phyloP scores from a whole-genome alignment of 2,797 vertebrate species.

The Semotilus atromaculatus region DNA sequence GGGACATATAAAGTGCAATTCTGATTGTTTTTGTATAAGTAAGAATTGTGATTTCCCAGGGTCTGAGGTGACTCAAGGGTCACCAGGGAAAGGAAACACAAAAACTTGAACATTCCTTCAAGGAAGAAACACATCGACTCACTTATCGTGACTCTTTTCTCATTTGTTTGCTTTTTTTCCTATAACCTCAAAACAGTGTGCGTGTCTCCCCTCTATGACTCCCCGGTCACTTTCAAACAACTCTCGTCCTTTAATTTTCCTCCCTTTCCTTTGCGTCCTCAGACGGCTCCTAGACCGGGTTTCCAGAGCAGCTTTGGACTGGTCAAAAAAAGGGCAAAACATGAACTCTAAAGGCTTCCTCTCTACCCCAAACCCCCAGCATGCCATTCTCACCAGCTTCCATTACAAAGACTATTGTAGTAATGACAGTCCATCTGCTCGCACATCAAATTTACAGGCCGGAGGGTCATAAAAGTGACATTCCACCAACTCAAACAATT shows the following conservation, averaged over 20 bases:
- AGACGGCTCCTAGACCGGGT: slow-evolving; percentile 29
- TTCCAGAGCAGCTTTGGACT: slow-evolving; percentile 8
- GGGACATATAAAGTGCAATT: slow-evolving; percentile 34
- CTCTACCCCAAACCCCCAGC: not conserved
- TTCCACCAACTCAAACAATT: slow-evolving; percentile 38
- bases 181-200: slow-evolving; percentile 36
- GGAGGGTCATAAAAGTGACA: slow-evolving; percentile 40
- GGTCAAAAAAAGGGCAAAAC: slow-evolving; percentile 19
- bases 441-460: slow-evolving; percentile 33
- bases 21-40: slow-evolving; percentile 24
- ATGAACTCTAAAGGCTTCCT: slow-evolving; percentile 48
- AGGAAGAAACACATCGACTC: slow-evolving; percentile 16
- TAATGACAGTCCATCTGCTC: slow-evolving; percentile 33
- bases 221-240: slow-evolving; percentile 3
- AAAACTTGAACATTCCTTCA: slow-evolving; percentile 30
- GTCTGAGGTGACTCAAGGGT: slow-evolving; percentile 31
- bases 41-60: slow-evolving; percentile 37
- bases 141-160: slow-evolving; percentile 17
- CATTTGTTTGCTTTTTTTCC: slow-evolving; percentile 48
- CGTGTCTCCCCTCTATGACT: slow-evolving; percentile 30
- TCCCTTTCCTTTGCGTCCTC: slow-evolving; percentile 53
- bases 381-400: slow-evolving; percentile 54
- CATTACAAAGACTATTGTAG: slow-evolving; percentile 56
- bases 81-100: slow-evolving; percentile 47
- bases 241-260: slow-evolving; percentile 33